These are phyloP conservation scores for Danaus chrysippus DNA, from an alignment of 2,888 invertebrate genomes.

Conservation along the genomic window DNA sequence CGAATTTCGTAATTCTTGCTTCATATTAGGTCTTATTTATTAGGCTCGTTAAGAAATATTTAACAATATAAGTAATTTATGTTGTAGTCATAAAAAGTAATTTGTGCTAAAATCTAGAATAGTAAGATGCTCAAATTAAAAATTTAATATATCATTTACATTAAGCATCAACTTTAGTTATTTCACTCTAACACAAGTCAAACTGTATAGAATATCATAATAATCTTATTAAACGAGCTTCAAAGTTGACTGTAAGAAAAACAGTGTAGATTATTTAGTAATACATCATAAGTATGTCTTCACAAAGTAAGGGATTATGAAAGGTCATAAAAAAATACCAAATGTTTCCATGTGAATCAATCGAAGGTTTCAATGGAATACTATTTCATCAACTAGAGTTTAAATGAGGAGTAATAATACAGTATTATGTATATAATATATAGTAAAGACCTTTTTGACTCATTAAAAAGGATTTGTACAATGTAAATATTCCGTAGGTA, in stretches of 20 bases:
- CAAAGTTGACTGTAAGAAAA: not conserved
- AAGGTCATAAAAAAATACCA: too few relatives aligned
- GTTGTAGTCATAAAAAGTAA: not conserved
- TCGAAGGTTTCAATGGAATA: too few relatives aligned
- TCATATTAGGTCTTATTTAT: conserved; percentile 9
- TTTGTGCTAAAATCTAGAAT: not conserved
- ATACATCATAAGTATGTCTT: not conserved
- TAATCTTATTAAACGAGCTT: conserved; percentile 1
- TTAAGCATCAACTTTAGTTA: not conserved
- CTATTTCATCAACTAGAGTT: too few relatives aligned
- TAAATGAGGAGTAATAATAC: too few relatives aligned
- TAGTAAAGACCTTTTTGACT: conserved; percentile 18
- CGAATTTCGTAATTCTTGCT: conserved; percentile 22
- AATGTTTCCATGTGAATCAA: too few relatives aligned
- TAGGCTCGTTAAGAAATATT: not conserved
- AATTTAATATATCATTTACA: conserved; percentile 1
- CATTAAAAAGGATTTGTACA: conserved; percentile 13
- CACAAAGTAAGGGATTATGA: too few relatives aligned
- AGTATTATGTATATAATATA: too few relatives aligned
- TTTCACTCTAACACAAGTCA: not conserved
- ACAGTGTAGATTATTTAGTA: not conserved
- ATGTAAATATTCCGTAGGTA: not conserved
- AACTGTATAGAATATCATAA: not conserved
- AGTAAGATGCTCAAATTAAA: conserved; percentile 1
- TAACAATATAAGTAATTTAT: not conserved